Conservation (phyloP, 2,797 vertebrate species). For the Acanthurus tractus region DNA sequence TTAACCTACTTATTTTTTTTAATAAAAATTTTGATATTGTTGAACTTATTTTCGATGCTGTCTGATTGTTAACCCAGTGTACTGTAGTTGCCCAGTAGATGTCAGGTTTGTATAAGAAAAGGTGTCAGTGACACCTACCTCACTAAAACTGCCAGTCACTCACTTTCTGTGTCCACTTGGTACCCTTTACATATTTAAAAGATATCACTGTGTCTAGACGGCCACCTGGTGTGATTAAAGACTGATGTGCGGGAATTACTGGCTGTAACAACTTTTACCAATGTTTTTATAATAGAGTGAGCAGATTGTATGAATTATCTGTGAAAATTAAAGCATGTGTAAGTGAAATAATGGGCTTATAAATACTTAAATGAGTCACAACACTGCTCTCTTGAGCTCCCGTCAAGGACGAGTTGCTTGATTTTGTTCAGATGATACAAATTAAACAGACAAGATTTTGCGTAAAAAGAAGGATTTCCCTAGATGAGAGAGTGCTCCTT, state of each 20-base stretch:
- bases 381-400: constrained; percentile 2
- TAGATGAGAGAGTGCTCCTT: background rate
- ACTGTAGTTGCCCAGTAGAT: constrained; percentile 80
- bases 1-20: background rate
- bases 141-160: background rate
- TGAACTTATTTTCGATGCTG: background rate
- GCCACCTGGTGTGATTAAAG: background rate
- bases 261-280: background rate
- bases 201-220: background rate
- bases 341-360: background rate
- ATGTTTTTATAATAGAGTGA: background rate
- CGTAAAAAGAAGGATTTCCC: background rate
- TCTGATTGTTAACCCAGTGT: constrained; percentile 20
- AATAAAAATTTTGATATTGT: too few relatives aligned
- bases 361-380: background rate
- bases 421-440: background rate
- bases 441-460: background rate
- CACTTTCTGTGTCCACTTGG: background rate
- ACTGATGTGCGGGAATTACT: background rate
- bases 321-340: background rate
- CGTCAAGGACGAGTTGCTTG: background rate
- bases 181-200: background rate
- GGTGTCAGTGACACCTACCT: background rate
- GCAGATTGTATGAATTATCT: background rate
- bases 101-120: constrained; percentile 83